Evolutionary conservation across 1,140 invertebrate genomes (phyloP).

Genomic region (Aphelenchoides besseyi): DNA sequence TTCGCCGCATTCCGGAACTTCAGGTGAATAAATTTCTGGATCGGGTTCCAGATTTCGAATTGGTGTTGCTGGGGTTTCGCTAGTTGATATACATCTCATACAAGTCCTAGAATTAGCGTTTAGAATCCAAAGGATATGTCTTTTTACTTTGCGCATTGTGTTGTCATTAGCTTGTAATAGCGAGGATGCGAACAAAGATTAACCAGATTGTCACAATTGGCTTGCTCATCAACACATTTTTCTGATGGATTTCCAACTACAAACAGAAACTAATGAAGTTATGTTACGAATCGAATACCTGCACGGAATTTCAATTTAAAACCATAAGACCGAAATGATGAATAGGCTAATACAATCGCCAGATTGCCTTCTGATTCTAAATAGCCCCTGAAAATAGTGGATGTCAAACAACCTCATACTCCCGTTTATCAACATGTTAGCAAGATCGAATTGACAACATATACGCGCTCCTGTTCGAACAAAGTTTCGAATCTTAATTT

Average conservation of each 20-base stretch:
- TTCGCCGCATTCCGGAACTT: constrained; percentile 7
- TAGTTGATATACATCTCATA: constrained; percentile 6
- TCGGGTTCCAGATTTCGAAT: constrained; percentile 17
- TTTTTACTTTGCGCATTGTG: not conserved
- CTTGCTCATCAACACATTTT: constrained; percentile 11
- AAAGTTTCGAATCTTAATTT: constrained; percentile 38
- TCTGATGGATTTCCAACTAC: constrained; percentile 1
- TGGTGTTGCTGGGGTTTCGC: constrained; percentile 7
- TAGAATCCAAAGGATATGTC: too few species aligned
- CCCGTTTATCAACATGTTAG: not conserved
- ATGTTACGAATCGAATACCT: not conserved
- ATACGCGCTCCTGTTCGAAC: not conserved
- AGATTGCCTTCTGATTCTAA: constrained; percentile 1
- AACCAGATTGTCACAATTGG: not conserved
- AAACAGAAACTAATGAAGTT: not conserved
- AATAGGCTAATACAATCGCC: constrained; percentile 13
- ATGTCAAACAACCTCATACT: not conserved
- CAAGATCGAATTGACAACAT: constrained; percentile 13
- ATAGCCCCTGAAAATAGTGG: not conserved
- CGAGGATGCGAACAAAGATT: constrained; percentile 8
- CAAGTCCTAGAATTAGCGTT: too few species aligned
- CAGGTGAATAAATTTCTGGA: not conserved
- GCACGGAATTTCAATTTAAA: constrained; percentile 18
- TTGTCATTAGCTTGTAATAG: constrained; percentile 11
- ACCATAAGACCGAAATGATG: not conserved